These are phyloP conservation scores for Acromyrmex echinatior DNA, from an alignment of 1,140 invertebrate species.

Conservation along the genomic window DNA sequence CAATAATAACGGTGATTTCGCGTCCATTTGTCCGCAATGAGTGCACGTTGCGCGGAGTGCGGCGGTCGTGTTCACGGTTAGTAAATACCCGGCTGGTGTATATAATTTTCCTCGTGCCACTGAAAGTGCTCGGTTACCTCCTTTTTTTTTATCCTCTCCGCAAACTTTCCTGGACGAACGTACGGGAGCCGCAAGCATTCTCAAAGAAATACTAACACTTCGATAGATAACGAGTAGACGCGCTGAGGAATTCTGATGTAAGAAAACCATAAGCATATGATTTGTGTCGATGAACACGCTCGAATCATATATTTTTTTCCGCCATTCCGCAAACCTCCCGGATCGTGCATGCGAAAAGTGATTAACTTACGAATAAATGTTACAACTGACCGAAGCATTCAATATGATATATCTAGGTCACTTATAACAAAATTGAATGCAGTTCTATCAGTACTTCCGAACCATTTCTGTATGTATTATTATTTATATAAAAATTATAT, in stretches of 20 bases:
- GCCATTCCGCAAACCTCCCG: background rate
- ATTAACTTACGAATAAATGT: slow-evolving; percentile 21
- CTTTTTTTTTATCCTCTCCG: slow-evolving; percentile 21
- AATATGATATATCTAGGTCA: background rate
- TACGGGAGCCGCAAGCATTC: background rate
- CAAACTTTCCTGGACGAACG: slow-evolving; percentile 42
- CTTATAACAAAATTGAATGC: background rate
- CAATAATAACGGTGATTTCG: slow-evolving; percentile 71
- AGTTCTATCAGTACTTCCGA: background rate
- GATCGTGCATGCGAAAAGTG: slow-evolving; percentile 36
- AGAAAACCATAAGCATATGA: slow-evolving; percentile 32
- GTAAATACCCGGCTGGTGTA: slow-evolving; percentile 62
- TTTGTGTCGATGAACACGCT: slow-evolving; percentile 20
- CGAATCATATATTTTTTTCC: background rate
- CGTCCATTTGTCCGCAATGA: slow-evolving; percentile 70
- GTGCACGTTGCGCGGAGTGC: slow-evolving; percentile 52
- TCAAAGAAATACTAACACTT: slow-evolving; percentile 55
- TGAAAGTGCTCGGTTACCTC: slow-evolving; percentile 50
- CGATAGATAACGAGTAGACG: slow-evolving; percentile 49
- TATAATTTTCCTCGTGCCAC: slow-evolving; percentile 67
- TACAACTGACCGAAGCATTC: background rate
- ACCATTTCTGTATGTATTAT: background rate
- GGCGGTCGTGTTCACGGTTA: slow-evolving; percentile 55
- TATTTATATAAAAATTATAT: too few relatives aligned
- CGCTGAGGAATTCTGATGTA: slow-evolving; percentile 29